Evolutionary conservation across 1,140 invertebrate species (phyloP), one percentile per base, ranked within the genome.

Genomic region (Drosophila auraria): DNA sequence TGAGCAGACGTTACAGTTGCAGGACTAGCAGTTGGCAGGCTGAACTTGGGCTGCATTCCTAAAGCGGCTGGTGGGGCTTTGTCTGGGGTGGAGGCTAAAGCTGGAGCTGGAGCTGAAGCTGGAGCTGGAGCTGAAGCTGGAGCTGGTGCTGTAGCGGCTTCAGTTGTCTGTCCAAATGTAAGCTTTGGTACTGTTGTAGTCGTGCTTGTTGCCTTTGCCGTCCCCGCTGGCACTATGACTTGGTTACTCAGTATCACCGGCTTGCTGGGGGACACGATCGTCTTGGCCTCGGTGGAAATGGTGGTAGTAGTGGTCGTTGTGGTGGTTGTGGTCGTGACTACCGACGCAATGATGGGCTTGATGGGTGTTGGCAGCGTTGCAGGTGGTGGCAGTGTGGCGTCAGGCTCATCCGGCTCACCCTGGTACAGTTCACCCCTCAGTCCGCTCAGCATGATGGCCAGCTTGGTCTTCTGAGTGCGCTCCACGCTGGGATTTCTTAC

Each of bases 401-500:
- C 86, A 0, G 57, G 17, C 40, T 83, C 78, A 73, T 91, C 87
- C 7, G 61, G 38, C 3, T 57, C 44, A 11, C 68, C 83, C 4
- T 80, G 68, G 59, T 92, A 91, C 11, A 93, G 76, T 76, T 93
- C 92, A 20, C 92, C 92, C 14, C 79, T 70, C 9, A 93, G 53
- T 2, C 91, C 90, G 51, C 87, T 92, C 9, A 93, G 60, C 90
- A 93, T 92, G 5, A 92, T 58, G 0, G 92, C 89, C 42, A 93
- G 54, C 63, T 93, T 93, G 4, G 83, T 87, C 70, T 92, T 93
- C 38, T 93, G 80, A 9, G 80, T 91, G n/a, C 89, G 83, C 36
- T 93, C 92, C 20, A 93, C 60, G 11, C 76, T 57, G 7, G 73
- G 76, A 60, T 89, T 91, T 49, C 76, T 86, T 0, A 42, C 38